Conservation (phyloP, 2,113 vertebrate genomes). For the Zosterops lateralis region DNA sequence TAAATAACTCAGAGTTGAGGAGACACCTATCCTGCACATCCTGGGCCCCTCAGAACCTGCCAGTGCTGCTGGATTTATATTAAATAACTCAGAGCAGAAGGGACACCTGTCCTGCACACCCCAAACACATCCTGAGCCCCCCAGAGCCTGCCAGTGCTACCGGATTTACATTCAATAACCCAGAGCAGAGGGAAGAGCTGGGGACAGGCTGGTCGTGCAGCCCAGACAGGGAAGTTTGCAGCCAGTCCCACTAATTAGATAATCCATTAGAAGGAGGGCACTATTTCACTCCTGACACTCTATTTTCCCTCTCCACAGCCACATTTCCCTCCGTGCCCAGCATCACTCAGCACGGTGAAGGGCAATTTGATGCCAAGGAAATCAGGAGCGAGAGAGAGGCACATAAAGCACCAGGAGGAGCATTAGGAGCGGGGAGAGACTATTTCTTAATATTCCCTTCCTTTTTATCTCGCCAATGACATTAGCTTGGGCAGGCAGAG, state of each 20-base stretch:
- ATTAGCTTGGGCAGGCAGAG: not conserved
- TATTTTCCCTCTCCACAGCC: not conserved
- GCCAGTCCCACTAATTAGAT: slow-evolving; percentile 16
- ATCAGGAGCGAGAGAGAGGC: not conserved
- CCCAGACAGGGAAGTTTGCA: not conserved
- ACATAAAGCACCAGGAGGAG: not conserved
- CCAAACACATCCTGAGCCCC: too few species aligned
- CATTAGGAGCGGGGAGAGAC: not conserved
- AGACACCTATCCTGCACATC: too few species aligned
- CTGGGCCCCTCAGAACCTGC: too few species aligned
- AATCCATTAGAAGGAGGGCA: not conserved
- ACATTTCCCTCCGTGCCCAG: not conserved
- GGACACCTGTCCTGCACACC: too few species aligned
- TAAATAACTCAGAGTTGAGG: too few species aligned
- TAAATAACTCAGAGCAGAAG: too few species aligned
- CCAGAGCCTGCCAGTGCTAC: too few species aligned
- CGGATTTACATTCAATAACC: too few species aligned
- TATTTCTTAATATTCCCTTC: not conserved
- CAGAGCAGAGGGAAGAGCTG: not conserved
- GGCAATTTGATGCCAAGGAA: not conserved
- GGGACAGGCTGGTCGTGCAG: not conserved
- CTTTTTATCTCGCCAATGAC: not conserved
- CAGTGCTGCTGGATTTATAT: not conserved
- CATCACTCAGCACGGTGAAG: not conserved
- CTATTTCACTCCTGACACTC: not conserved